These are phyloP conservation scores for Catocala nupta DNA, from an alignment of 2,888 invertebrate genomes.

Conservation along the genomic window DNA sequence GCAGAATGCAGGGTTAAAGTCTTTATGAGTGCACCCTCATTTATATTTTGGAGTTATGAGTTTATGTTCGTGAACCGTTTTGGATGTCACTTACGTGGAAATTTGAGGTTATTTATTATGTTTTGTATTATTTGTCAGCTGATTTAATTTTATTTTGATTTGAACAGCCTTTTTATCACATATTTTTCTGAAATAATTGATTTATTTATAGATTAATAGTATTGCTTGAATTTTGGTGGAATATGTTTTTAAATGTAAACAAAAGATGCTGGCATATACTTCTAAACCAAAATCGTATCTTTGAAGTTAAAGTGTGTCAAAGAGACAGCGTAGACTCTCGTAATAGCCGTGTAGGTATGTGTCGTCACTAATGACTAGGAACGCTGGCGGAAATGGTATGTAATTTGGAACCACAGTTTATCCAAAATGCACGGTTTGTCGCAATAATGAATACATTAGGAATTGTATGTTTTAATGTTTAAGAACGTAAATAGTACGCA, in stretches of 20 bases:
- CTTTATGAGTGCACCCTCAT: constrained; percentile 55
- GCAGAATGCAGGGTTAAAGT: constrained; percentile 59
- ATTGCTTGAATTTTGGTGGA: not conserved
- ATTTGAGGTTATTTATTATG: constrained; percentile 51
- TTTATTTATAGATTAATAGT: not conserved
- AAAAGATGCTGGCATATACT: constrained; percentile 15
- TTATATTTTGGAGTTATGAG: constrained; percentile 35
- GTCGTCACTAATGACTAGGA: constrained; percentile 41
- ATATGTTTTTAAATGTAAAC: constrained; percentile 17
- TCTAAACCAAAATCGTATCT: constrained; percentile 8
- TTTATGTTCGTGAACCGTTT: constrained; percentile 21
- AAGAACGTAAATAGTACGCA: no score
- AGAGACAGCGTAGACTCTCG: constrained; percentile 20
- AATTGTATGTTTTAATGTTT: constrained; percentile 12
- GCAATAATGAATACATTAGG: constrained; percentile 22
- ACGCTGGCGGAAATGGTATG: constrained; percentile 39
- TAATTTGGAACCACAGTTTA: constrained; percentile 35
- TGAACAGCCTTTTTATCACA: no score
- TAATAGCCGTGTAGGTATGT: constrained; percentile 15
- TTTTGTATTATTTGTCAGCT: constrained; percentile 47
- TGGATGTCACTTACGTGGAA: constrained; percentile 16
- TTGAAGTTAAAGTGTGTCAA: constrained; percentile 33
- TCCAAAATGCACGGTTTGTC: constrained; percentile 16
- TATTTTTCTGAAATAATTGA: not conserved
- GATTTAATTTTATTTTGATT: constrained; percentile 31